Evolutionary conservation across 2,888 invertebrate species (phyloP).

Genomic region (Caenorhabditis imperialis): DNA sequence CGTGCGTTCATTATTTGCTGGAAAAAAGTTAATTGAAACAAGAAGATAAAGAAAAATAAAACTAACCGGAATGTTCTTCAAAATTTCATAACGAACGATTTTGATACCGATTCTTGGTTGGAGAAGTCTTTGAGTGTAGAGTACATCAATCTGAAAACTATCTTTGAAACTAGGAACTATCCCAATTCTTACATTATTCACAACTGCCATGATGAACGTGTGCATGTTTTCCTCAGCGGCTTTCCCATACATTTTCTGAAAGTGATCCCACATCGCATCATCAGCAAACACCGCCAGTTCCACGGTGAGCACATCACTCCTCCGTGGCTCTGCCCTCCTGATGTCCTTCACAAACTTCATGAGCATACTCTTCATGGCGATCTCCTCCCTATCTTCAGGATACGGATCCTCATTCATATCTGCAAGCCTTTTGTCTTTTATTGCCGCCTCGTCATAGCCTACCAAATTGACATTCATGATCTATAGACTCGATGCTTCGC

Average conservation of each 20-base stretch:
- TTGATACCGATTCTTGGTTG: conserved; percentile 69
- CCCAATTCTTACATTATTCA: conserved; percentile 70
- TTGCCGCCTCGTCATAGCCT: conserved; percentile 14
- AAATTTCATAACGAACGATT: conserved; percentile 71
- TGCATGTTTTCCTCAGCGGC: conserved; percentile 70
- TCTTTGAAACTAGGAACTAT: not conserved
- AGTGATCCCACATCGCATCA: conserved; percentile 74
- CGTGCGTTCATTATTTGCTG: conserved; percentile 52
- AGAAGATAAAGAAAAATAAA: not conserved
- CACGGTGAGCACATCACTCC: conserved; percentile 60
- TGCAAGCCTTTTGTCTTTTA: conserved; percentile 22
- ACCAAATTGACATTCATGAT: conserved; percentile 67
- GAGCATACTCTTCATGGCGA: conserved; percentile 43
- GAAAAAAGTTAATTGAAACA: too few relatives aligned
- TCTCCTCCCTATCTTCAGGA: conserved; percentile 63
- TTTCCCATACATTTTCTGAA: conserved; percentile 63
- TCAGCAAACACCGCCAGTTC: conserved; percentile 75
- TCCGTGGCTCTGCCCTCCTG: conserved; percentile 23
- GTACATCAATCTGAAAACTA: conserved; percentile 70
- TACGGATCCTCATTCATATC: conserved; percentile 66
- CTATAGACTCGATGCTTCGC: conserved; percentile 58
- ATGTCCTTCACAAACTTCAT: conserved; percentile 42
- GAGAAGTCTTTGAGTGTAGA: conserved; percentile 69
- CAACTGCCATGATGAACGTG: conserved; percentile 73
- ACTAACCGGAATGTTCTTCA: conserved; percentile 70